A percentile compares a stretch with the other conserved stretches of the same genome.
Conservation (phyloP, 2,113 vertebrate genomes). For the Colaptes auratus region DNA sequence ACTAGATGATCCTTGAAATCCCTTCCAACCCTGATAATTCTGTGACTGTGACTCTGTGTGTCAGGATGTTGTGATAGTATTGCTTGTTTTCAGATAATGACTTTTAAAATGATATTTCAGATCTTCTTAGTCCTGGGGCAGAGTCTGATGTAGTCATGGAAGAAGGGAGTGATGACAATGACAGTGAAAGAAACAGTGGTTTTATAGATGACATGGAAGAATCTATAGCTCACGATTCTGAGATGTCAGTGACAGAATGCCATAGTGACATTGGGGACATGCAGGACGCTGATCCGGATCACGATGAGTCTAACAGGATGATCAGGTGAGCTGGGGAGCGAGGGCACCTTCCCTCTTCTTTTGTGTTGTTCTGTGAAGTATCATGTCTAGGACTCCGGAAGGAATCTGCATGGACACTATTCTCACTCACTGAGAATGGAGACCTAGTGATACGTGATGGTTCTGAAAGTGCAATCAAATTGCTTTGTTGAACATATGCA, state of each 20-base stretch:
- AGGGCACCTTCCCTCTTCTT: background rate
- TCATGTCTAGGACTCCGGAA: background rate
- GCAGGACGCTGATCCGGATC: slow-evolving; percentile 86
- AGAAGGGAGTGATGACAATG: slow-evolving; percentile 93
- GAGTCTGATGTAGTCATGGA: slow-evolving; percentile 91
- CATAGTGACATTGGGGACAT: slow-evolving; percentile 84
- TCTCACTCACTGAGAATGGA: background rate
- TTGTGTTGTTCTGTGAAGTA: background rate
- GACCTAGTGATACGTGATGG: background rate
- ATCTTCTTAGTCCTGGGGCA: slow-evolving; percentile 90
- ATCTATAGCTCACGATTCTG: slow-evolving; percentile 81
- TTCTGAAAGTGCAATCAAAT: background rate
- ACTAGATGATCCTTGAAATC: no score
- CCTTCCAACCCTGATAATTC: no score
- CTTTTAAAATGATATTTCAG: slow-evolving; percentile 72
- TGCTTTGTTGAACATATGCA: background rate
- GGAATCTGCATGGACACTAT: background rate
- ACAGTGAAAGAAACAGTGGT: slow-evolving; percentile 84
- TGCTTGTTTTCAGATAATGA: background rate
- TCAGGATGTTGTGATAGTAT: background rate
- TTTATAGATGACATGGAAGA: slow-evolving; percentile 93
- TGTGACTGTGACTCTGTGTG: background rate
- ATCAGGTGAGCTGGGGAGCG: slow-evolving; percentile 84
- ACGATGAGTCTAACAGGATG: slow-evolving; percentile 89
- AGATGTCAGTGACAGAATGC: slow-evolving; percentile 79